These are phyloP conservation scores for Dolichomitus sp. DNA, from an alignment of 2,888 invertebrate species.

Conservation along the genomic window DNA sequence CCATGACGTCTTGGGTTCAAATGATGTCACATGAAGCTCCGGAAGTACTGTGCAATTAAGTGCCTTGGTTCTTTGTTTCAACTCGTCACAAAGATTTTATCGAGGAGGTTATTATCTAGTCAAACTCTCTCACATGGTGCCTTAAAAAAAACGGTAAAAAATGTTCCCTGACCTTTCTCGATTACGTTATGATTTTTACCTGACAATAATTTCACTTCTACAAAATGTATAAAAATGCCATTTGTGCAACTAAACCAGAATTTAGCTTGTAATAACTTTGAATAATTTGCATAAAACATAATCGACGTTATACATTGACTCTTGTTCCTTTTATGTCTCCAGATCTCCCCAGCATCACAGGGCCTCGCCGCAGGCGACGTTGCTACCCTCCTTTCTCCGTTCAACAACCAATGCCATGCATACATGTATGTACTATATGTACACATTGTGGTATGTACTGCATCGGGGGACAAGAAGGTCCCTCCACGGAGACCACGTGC, in stretches of 20 bases:
- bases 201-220: no score
- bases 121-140: neutral
- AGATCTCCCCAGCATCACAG: neutral
- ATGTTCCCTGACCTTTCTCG: no score
- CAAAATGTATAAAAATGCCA: no score
- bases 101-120: neutral
- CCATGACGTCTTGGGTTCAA: conserved; percentile 13
- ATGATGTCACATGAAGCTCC: neutral
- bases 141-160: neutral
- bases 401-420: conserved; percentile 11
- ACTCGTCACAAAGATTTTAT: neutral
- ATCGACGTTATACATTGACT: neutral
- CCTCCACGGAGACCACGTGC: conserved; percentile 32
- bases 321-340: conserved; percentile 3
- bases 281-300: conserved; percentile 13
- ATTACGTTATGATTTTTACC: no score
- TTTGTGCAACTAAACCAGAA: neutral
- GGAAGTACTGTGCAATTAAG: neutral
- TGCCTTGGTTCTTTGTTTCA: neutral
- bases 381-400: conserved; percentile 1
- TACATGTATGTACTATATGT: neutral
- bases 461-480: conserved; percentile 14
- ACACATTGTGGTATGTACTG: neutral
- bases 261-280: neutral
- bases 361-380: conserved; percentile 4